Conservation (phyloP, 2,113 vertebrate species). For the Centrocercus urophasianus region DNA sequence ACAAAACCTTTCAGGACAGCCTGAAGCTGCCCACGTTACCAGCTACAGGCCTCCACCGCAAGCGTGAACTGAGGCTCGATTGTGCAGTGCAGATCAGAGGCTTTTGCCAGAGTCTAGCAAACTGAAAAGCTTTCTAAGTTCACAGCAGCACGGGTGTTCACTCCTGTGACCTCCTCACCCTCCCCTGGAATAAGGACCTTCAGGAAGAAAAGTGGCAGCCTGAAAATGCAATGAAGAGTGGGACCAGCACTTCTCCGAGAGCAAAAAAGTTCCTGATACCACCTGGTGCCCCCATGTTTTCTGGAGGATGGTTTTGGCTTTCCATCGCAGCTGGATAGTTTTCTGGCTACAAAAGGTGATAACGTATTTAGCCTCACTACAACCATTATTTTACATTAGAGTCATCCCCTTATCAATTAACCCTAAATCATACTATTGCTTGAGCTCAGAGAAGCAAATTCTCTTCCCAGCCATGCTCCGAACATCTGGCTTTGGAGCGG, state of each 20-base stretch:
- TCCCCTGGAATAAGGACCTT: neutral
- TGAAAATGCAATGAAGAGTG: neutral
- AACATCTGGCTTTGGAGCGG: neutral
- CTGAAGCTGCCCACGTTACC: constrained; percentile 39
- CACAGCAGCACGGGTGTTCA: neutral
- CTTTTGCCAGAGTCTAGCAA: constrained; percentile 40
- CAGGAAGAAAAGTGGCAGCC: neutral
- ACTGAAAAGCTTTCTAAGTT: constrained; percentile 45
- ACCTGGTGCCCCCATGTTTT: neutral
- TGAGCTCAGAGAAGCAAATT: neutral
- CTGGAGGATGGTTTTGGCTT: neutral
- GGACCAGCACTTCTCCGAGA: neutral
- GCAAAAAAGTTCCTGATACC: neutral
- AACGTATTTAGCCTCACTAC: neutral
- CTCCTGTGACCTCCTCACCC: neutral
- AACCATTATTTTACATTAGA: neutral
- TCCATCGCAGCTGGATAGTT: neutral
- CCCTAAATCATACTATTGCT: neutral
- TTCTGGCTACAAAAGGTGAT: neutral
- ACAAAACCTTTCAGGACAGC: constrained; percentile 43
- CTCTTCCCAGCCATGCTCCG: neutral
- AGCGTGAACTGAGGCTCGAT: constrained; percentile 39
- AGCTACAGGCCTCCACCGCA: neutral
- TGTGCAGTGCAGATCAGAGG: neutral
- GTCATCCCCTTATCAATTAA: neutral